Evolutionary conservation across 2,797 vertebrate genomes (phyloP).

Genomic region (Sebastes minor): DNA sequence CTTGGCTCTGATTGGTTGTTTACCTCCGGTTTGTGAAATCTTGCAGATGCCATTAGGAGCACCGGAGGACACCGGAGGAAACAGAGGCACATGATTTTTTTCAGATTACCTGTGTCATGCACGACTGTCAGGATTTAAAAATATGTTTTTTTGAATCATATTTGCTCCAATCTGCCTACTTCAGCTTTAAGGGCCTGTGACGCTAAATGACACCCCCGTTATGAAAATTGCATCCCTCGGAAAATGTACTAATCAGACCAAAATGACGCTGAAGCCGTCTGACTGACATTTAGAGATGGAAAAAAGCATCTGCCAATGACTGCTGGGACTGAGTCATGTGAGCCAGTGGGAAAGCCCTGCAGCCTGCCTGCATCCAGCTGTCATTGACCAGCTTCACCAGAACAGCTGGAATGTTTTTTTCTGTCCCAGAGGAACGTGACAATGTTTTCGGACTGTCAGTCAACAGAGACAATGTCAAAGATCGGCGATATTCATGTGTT

Average conservation of each 20-base stretch:
- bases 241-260: conserved; percentile 29
- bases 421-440: conserved; percentile 24
- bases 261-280: conserved; percentile 9
- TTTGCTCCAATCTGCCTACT: neutral
- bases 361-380: conserved; percentile 46
- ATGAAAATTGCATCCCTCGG: neutral
- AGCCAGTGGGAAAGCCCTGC: conserved; percentile 51
- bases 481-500: conserved; percentile 2
- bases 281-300: conserved; percentile 44
- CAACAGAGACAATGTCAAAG: conserved; percentile 12
- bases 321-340: conserved; percentile 25
- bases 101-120: too few species aligned
- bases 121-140: too few species aligned
- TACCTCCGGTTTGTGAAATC: too few species aligned
- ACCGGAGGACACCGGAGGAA: too few species aligned
- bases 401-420: conserved; percentile 58
- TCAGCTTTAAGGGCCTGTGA: neutral
- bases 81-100: too few species aligned
- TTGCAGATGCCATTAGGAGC: too few species aligned
- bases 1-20: too few species aligned
- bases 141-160: too few species aligned
- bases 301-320: conserved; percentile 40
- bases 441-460: conserved; percentile 42
- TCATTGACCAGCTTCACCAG: conserved; percentile 30
- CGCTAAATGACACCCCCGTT: neutral